Evolutionary conservation across 2,113 vertebrate species (phyloP).

Genomic region (Rhagologus leucostigma): DNA sequence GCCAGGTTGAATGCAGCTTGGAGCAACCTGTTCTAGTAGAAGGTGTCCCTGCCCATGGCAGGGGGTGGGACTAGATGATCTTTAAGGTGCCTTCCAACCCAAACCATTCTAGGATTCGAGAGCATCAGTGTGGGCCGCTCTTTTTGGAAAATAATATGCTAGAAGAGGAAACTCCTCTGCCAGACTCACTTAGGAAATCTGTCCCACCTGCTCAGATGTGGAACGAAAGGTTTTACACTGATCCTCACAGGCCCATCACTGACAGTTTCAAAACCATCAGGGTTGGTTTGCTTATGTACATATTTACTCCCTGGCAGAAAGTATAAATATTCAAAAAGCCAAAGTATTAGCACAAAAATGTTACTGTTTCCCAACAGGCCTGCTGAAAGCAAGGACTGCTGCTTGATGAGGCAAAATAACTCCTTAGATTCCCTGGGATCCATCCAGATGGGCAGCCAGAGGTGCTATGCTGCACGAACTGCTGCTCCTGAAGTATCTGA

Average conservation of each 20-base stretch:
- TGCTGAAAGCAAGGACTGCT: not conserved
- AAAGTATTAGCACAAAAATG: not conserved
- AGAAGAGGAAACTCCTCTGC: not conserved
- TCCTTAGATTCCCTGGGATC: not conserved
- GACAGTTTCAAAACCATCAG: not conserved
- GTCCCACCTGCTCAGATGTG: not conserved
- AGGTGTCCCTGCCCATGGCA: not conserved
- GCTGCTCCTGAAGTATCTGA: not conserved
- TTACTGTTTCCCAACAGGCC: not conserved
- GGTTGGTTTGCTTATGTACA: not conserved
- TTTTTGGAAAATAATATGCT: not conserved
- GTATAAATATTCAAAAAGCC: not conserved
- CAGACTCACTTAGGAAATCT: not conserved
- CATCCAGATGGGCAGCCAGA: rapidly evolving
- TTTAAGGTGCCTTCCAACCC: not conserved
- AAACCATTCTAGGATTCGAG: not conserved
- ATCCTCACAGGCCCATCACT: not conserved
- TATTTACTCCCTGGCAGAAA: not conserved
- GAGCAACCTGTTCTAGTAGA: not conserved
- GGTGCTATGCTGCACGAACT: not conserved
- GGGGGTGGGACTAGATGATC: not conserved
- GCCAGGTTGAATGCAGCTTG: not conserved
- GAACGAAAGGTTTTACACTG: not conserved
- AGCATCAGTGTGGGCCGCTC: not conserved
- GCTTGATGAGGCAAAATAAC: not conserved